Percentiles rank a stretch among this genome's conserved stretches.
phyloP scores from a whole-genome alignment of 2,888 invertebrate species.

The Biston betularia region DNA sequence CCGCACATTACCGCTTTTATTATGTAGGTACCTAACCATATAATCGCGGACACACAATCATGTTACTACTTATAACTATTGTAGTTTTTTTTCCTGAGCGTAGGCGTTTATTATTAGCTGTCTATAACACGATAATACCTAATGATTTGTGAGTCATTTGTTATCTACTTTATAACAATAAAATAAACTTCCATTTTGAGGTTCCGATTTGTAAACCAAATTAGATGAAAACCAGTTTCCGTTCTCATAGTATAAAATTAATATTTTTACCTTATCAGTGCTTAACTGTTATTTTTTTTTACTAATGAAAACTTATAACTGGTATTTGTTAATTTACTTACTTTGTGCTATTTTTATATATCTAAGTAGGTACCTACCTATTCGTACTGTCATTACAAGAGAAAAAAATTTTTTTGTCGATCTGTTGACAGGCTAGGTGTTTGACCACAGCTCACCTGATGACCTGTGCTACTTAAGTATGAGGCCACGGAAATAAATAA shows the following conservation, averaged over 20 bases:
- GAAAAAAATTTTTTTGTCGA: too few relatives aligned
- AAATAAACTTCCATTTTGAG: slow-evolving; percentile 22
- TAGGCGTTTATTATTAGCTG: slow-evolving; percentile 21
- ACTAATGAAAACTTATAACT: background rate
- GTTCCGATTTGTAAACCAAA: slow-evolving; percentile 26
- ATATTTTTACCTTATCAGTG: background rate
- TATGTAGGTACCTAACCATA: background rate
- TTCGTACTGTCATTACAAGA: too few relatives aligned
- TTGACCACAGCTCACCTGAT: too few relatives aligned
- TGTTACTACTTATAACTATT: background rate
- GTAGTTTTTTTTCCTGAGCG: background rate
- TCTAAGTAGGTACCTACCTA: too few relatives aligned
- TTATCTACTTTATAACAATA: slow-evolving; percentile 24
- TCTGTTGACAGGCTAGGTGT: too few relatives aligned
- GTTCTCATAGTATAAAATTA: slow-evolving; percentile 17
- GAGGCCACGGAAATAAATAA: too few relatives aligned
- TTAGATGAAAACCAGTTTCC: slow-evolving; percentile 20
- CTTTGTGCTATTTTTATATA: too few relatives aligned
- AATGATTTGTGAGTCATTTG: slow-evolving; percentile 22
- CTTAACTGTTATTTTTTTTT: slow-evolving; percentile 8
- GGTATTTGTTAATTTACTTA: too few relatives aligned
- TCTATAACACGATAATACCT: slow-evolving; percentile 18
- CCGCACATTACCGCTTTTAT: slow-evolving; percentile 3
- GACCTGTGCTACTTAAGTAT: too few relatives aligned
- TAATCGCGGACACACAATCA: background rate